phyloP scores from a whole-genome alignment of 1,140 invertebrate genomes.

The Dolichoris vasculosae region DNA sequence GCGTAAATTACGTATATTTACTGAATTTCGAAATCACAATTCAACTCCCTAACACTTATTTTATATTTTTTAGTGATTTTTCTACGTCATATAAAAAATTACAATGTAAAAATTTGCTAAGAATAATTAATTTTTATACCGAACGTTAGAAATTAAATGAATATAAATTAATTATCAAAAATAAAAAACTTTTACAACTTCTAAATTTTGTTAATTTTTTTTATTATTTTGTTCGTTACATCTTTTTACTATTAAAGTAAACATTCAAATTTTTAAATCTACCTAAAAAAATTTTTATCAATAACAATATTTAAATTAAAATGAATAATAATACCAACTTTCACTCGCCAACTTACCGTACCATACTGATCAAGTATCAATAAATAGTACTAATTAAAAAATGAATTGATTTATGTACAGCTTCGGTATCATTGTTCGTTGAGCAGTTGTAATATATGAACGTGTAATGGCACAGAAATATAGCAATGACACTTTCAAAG shows the following conservation, averaged over 20 bases:
- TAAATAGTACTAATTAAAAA: constrained; percentile 14
- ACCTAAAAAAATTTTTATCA: no score
- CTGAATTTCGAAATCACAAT: neutral
- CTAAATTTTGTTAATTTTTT: no score
- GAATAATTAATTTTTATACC: no score
- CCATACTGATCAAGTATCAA: neutral
- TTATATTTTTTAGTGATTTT: neutral
- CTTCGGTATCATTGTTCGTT: neutral
- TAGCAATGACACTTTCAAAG: neutral
- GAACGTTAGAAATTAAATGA: no score
- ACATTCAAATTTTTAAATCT: no score
- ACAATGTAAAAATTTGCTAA: no score
- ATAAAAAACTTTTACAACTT: no score
- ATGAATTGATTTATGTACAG: neutral
- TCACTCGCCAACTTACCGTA: neutral
- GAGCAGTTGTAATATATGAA: neutral
- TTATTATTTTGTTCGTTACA: no score
- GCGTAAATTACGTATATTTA: neutral
- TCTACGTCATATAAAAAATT: neutral
- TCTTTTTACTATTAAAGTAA: no score
- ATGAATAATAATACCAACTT: neutral
- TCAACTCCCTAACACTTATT: no score
- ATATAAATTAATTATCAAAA: no score
- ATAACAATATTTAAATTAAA: no score
- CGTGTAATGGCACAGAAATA: neutral